Evolutionary conservation across 2,797 vertebrate genomes (phyloP), one percentile per base, ranked within the genome.

Genomic region (Holocentrus rufus): DNA sequence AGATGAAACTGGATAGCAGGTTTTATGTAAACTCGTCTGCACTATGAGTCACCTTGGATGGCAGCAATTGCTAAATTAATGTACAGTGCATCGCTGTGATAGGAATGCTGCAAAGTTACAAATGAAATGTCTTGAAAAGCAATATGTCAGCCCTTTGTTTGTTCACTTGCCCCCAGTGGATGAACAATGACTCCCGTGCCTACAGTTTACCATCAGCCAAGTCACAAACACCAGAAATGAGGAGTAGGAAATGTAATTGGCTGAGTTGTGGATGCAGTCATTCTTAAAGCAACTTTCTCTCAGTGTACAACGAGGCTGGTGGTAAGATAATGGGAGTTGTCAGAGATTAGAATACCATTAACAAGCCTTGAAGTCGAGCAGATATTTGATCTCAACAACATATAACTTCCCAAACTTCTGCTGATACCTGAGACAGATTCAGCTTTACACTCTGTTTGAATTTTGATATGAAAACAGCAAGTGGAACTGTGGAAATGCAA

Each of bases 351-450:
- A 82, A 84, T 63, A 82, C 70, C 80, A 89, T 85, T 86, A 88
- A 74, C 70, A 20, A 85, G 81, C 65, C 85, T 84, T 14, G 67
- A 79, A 86, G 85, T 75, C 80, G 63, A 81, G 84, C 85, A 76
- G 88, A 91, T 87, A 86, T 91, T 89, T 90, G 80, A 92, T 92
- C 88, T 84, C 71, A 7, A 77, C 85, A 82, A 81, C 86, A 82
- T 72, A 78, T 59, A 80, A 86, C 83, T 85, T 89, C 79, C 78
- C 70, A 84, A 86, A 89, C 84, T 89, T 90, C 77, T 25, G 80
- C 89, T 89, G 91, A 91, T 91, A 89, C 90, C 89, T 91, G 85
- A 85, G 77, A 91, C 88, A 79, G 90, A 90, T 88, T 82, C 63
- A 23, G 72, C 86, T 91, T 88, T 79, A 72, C 85, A 66, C 83